Evolutionary conservation across 2,797 vertebrate genomes (phyloP).

Genomic region (Enteromius afrohamiltoni): DNA sequence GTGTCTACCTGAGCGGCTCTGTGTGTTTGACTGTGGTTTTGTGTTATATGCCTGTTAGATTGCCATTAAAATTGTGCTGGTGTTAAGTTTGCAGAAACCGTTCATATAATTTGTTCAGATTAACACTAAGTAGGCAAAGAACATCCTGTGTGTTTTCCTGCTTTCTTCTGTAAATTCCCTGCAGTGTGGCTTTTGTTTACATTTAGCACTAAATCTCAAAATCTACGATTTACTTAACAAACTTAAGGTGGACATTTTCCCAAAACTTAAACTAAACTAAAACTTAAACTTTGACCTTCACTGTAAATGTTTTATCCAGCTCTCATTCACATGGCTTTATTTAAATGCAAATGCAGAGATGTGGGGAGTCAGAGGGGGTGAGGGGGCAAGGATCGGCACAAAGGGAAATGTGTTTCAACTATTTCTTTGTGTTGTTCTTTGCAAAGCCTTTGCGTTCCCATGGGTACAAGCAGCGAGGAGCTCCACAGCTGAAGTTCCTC

Average conservation of each 20-base stretch:
- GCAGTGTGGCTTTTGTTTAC: not conserved
- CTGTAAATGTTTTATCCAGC: not conserved
- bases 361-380: slow-evolving; percentile 58
- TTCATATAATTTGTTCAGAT: not conserved
- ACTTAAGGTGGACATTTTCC: no score
- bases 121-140: not conserved
- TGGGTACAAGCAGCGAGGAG: slow-evolving; percentile 68
- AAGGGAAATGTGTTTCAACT: slow-evolving; percentile 61
- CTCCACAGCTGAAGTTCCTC: slow-evolving; percentile 53
- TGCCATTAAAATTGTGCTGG: not conserved
- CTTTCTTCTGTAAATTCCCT: not conserved
- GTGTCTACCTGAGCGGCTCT: not conserved
- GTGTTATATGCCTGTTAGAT: not conserved
- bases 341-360: slow-evolving; percentile 73
- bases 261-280: not conserved
- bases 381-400: slow-evolving; percentile 41
- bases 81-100: not conserved
- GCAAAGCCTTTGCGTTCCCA: slow-evolving; percentile 70
- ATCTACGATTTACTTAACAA: not conserved
- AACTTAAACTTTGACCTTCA: not conserved
- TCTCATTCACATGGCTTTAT: slow-evolving; percentile 53
- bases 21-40: not conserved
- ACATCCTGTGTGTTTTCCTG: slow-evolving; percentile 5
- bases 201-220: not conserved
- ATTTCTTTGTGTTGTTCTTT: slow-evolving; percentile 73